Percentiles rank a stretch among this genome's conserved stretches.
phyloP scores from a whole-genome alignment of 1,140 invertebrate species.

The Drosophila pectinifera region DNA sequence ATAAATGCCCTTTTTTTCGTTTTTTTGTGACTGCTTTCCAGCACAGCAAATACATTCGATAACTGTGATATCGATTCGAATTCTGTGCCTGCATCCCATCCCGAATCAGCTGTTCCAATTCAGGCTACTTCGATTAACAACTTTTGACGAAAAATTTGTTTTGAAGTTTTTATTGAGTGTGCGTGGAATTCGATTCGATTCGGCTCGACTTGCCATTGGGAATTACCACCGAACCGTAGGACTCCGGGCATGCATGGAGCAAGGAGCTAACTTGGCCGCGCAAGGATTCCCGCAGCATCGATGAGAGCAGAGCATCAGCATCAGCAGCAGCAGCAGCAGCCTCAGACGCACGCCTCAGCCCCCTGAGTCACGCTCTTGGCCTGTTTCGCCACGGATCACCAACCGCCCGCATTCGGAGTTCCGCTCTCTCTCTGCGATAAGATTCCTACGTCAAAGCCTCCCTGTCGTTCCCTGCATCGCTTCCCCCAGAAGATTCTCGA shows the following conservation, averaged over 20 bases:
- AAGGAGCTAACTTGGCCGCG: conserved; percentile 10
- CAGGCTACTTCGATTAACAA: conserved; percentile 42
- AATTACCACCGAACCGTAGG: background rate
- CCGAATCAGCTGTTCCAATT: conserved; percentile 34
- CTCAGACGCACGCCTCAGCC: conserved; percentile 11
- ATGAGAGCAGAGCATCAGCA: conserved; percentile 18
- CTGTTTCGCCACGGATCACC: conserved; percentile 28
- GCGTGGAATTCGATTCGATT: conserved; percentile 4
- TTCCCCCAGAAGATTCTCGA: conserved; percentile 1
- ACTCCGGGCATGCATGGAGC: conserved; percentile 10
- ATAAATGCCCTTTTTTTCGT: background rate
- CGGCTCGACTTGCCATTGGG: background rate
- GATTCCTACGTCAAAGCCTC: background rate
- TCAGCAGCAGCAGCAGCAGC: background rate
- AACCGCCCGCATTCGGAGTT: background rate
- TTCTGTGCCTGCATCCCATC: conserved; percentile 1
- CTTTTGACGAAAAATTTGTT: conserved; percentile 35
- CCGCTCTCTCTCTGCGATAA: conserved; percentile 1
- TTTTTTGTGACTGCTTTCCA: background rate
- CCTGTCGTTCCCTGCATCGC: background rate
- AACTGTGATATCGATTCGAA: conserved; percentile 25
- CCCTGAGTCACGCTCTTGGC: conserved; percentile 37
- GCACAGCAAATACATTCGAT: conserved; percentile 12
- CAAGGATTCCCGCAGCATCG: conserved; percentile 32
- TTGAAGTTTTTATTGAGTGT: conserved; percentile 30